Percentiles rank a stretch among this genome's conserved stretches.
Conservation (phyloP, 2,113 vertebrate species). For the Echinops telfairi region DNA sequence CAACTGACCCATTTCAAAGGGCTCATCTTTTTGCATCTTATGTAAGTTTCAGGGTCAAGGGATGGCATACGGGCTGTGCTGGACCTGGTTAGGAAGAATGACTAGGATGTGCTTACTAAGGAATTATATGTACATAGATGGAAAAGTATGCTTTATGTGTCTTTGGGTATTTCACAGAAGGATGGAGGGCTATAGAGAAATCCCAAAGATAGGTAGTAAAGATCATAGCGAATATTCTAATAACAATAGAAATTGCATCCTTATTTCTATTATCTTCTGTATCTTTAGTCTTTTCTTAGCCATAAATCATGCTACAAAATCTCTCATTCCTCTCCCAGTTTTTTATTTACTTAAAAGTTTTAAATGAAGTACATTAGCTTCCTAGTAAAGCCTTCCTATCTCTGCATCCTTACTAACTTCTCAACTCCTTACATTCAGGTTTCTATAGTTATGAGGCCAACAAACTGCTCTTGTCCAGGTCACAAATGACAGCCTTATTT, state of each 20-base stretch:
- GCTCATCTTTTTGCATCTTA: background rate
- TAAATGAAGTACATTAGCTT: background rate
- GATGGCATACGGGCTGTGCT: background rate
- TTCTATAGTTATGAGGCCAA: background rate
- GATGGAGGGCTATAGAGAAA: background rate
- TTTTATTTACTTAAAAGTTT: background rate
- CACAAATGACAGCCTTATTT: background rate
- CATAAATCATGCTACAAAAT: background rate
- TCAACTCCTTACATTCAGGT: background rate
- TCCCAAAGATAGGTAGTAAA: background rate
- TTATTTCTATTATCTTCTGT: constrained; percentile 8
- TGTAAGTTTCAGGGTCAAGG: constrained; percentile 27
- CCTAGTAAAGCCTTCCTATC: background rate
- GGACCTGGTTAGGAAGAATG: background rate
- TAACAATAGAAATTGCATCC: background rate
- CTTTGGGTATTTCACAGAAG: background rate
- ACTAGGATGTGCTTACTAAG: background rate
- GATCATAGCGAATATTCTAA: background rate
- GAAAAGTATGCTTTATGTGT: background rate
- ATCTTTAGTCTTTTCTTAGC: background rate
- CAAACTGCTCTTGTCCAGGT: background rate
- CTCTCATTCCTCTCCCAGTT: background rate
- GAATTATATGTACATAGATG: background rate
- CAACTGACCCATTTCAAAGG: background rate
- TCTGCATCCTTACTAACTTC: background rate